Evolutionary conservation across 2,888 invertebrate species (phyloP).

Genomic region (Parapristionchus giblindavisi): DNA sequence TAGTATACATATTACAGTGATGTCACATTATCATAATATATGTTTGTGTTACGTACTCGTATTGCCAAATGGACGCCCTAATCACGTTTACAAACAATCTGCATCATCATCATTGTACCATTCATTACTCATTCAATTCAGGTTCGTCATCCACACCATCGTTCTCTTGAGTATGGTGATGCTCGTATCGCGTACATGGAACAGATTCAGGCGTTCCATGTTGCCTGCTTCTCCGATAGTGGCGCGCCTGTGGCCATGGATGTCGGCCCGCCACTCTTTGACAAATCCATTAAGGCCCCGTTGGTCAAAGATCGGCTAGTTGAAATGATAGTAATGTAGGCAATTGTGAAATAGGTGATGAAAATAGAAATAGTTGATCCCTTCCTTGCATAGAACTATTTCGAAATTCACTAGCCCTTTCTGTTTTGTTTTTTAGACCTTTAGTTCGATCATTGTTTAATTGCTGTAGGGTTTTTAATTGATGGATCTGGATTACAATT

Average conservation of each 20-base stretch:
- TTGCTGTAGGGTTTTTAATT: too few relatives aligned
- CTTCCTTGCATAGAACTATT: not conserved
- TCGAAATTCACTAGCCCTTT: constrained; percentile 12
- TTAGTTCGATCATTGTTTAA: too few relatives aligned
- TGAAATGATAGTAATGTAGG: too few relatives aligned
- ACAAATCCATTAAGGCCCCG: too few relatives aligned
- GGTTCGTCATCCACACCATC: not conserved
- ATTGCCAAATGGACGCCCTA: not conserved
- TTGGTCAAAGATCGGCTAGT: too few relatives aligned
- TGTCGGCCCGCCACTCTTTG: too few relatives aligned
- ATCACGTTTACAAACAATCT: not conserved
- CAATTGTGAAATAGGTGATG: too few relatives aligned
- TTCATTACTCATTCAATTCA: not conserved
- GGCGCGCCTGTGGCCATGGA: too few relatives aligned
- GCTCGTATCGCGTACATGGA: not conserved
- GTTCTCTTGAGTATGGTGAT: not conserved
- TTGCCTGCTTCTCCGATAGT: not conserved
- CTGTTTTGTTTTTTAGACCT: too few relatives aligned
- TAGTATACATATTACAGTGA: not conserved
- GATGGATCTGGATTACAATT: too few relatives aligned
- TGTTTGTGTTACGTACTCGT: not conserved
- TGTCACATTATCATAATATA: not conserved
- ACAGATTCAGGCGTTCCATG: not conserved
- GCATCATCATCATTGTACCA: not conserved
- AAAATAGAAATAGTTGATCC: not conserved